These are phyloP conservation scores for Pseudocheirus occidentalis DNA, from an alignment of 2,797 vertebrate genomes.

Conservation along the genomic window DNA sequence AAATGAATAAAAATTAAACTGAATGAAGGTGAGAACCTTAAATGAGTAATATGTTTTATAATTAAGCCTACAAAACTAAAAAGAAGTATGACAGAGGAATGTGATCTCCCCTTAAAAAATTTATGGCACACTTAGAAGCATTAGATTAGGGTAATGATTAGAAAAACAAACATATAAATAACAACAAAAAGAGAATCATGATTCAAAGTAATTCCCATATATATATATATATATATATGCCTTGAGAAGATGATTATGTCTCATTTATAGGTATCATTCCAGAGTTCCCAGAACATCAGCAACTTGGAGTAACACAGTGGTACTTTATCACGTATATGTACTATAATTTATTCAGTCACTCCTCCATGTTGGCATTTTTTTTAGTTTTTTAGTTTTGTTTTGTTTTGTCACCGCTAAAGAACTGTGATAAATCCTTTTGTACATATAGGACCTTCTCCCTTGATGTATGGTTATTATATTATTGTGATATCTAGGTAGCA, in stretches of 20 bases:
- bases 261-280: not conserved
- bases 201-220: not conserved
- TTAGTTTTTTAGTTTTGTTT: not conserved
- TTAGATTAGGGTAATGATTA: too few relatives aligned
- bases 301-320: not conserved
- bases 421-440: not conserved
- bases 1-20: conserved; percentile 60
- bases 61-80: too few relatives aligned
- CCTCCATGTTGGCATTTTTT: not conserved
- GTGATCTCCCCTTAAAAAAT: too few relatives aligned
- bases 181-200: not conserved
- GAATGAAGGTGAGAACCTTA: conserved; percentile 33
- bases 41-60: conserved; percentile 64
- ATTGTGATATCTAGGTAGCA: not conserved
- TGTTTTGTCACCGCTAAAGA: not conserved
- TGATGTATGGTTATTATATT: not conserved
- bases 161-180: too few relatives aligned
- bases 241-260: not conserved
- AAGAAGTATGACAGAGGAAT: too few relatives aligned
- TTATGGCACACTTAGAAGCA: too few relatives aligned
- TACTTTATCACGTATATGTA: not conserved
- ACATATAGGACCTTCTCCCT: not conserved
- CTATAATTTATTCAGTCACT: not conserved
- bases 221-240: not conserved
- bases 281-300: not conserved